Percentiles rank a stretch among this genome's conserved stretches.
Evolutionary conservation across 2,113 vertebrate species (phyloP).

Genomic region (Pseudolaguvia tuberculata): DNA sequence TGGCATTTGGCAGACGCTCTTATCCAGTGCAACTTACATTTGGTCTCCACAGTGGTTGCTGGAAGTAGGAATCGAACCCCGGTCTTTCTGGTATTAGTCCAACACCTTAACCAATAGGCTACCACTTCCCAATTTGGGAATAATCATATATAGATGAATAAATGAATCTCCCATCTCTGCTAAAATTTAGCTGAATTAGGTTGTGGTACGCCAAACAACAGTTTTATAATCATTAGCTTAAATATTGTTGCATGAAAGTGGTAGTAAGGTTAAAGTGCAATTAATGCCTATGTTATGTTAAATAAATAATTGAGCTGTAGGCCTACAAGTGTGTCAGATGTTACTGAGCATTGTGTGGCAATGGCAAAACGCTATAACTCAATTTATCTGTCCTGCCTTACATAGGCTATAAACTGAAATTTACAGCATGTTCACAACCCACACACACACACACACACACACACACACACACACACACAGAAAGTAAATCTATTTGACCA

Average conservation of each 20-base stretch:
- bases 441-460: neutral
- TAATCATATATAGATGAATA: too few species aligned
- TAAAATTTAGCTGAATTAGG: too few species aligned
- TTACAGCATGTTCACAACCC: constrained; percentile 13
- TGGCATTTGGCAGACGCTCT: too few species aligned
- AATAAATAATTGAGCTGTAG: constrained; percentile 34
- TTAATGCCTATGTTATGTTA: constrained; percentile 13
- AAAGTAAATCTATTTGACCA: neutral
- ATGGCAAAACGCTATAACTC: constrained; percentile 14
- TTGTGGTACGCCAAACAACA: too few species aligned
- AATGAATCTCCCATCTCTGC: too few species aligned
- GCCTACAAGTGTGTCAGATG: constrained; percentile 24
- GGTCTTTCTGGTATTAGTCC: too few species aligned
- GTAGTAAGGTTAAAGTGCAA: constrained; percentile 27
- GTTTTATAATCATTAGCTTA: constrained; percentile 10
- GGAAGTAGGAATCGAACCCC: too few species aligned
- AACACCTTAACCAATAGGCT: too few species aligned
- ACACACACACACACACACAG: neutral
- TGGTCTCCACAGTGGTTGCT: too few species aligned
- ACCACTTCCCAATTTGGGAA: too few species aligned
- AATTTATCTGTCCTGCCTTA: constrained; percentile 20
- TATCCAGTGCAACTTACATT: too few species aligned
- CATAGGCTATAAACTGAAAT: constrained; percentile 34
- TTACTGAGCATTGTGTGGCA: constrained; percentile 13
- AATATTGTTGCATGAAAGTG: neutral